A percentile compares a stretch with the other conserved stretches of the same genome.
These are phyloP conservation scores for Stichopus horrens DNA, from an alignment of 53 echinoderm and acorn worm genomes.

Conservation along the genomic window DNA sequence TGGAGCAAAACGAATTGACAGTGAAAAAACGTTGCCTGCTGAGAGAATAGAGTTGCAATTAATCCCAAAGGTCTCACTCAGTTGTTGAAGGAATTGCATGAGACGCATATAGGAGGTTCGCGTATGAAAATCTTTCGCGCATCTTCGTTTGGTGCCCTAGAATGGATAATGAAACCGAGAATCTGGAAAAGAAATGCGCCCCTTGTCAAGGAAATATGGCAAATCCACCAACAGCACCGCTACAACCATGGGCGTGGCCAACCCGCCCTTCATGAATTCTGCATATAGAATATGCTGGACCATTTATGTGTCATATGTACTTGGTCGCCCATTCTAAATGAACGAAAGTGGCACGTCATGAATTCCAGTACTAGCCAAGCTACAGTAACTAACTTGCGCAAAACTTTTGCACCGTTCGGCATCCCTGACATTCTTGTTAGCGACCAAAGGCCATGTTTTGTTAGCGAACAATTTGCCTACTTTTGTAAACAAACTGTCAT, in stretches of 20 bases:
- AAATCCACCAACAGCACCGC: background rate
- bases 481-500: constrained; percentile 29
- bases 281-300: constrained; percentile 9
- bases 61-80: background rate
- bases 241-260: constrained; percentile 31
- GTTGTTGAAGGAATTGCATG: background rate
- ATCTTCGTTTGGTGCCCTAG: constrained; percentile 28
- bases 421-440: background rate
- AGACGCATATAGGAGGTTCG: background rate
- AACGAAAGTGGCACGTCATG: background rate
- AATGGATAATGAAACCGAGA: background rate
- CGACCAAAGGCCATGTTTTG: constrained; percentile 24
- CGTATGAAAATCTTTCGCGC: constrained; percentile 23
- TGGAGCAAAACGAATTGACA: constrained; percentile 48
- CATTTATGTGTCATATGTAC: constrained; percentile 9
- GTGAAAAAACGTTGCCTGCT: constrained; percentile 55
- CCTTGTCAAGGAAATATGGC: background rate
- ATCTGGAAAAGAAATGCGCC: background rate
- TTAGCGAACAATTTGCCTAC: background rate
- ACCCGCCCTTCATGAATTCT: background rate
- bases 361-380: constrained; percentile 2
- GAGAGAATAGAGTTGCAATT: constrained; percentile 22
- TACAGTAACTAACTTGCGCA: constrained; percentile 3
- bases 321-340: background rate
- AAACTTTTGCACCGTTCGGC: constrained; percentile 21